Conservation (phyloP, 1,140 invertebrate species). For the Ceratosolen fusciceps region DNA sequence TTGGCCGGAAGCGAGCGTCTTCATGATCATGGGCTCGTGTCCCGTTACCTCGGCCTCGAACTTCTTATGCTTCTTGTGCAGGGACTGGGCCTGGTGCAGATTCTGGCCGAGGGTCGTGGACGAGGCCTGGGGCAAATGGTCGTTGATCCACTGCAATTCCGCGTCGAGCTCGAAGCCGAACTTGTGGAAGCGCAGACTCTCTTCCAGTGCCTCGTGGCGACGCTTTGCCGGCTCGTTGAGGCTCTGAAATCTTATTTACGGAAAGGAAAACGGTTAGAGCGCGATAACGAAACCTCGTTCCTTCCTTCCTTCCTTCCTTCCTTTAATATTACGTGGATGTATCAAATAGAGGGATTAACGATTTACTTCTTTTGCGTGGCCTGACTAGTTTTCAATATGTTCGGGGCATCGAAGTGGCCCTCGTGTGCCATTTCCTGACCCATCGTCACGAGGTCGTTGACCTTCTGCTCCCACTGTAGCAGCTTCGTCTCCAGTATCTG, state of each 20-base stretch:
- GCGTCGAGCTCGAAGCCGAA: conserved; percentile 94
- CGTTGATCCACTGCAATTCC: conserved; percentile 96
- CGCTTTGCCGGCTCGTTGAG: conserved; percentile 76
- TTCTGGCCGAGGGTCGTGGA: conserved; percentile 84
- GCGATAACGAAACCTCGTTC: too few relatives aligned
- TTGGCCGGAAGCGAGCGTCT: conserved; percentile 82
- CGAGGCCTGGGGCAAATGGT: conserved; percentile 85
- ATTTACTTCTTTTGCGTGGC: conserved; percentile 79
- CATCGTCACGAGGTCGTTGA: conserved; percentile 81
- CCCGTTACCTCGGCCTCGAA: conserved; percentile 88
- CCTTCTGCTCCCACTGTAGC: conserved; percentile 81
- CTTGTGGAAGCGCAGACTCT: conserved; percentile 91
- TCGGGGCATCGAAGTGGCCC: conserved; percentile 92
- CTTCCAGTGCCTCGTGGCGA: conserved; percentile 86
- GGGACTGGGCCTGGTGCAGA: conserved; percentile 91
- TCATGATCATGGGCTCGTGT: conserved; percentile 86
- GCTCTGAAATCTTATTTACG: conserved; percentile 71
- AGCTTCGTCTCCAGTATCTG: conserved; percentile 86
- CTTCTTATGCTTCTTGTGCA: conserved; percentile 95
- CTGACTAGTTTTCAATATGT: conserved; percentile 85
- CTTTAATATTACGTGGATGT: neutral
- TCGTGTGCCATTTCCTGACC: conserved; percentile 92
- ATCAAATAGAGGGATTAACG: neutral
- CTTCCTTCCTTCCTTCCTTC: too few relatives aligned
- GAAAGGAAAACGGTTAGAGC: conserved; percentile 39